These are phyloP conservation scores for Trogon surrucura DNA, from an alignment of 2,113 vertebrate species.

Conservation along the genomic window DNA sequence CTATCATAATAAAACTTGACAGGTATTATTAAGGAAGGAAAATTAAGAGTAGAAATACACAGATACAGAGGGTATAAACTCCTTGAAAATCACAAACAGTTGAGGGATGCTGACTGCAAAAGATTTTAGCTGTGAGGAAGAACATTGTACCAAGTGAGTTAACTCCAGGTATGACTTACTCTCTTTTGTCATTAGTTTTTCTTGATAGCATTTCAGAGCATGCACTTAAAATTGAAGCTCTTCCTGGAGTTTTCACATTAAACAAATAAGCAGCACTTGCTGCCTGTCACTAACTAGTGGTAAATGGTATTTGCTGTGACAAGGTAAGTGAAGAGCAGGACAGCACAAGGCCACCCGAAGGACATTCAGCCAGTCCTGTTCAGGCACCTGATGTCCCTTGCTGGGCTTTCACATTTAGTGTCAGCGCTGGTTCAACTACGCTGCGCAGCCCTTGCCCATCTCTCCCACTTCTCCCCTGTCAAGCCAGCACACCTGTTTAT, in stretches of 20 bases:
- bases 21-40: not conserved
- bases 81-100: not conserved
- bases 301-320: not conserved
- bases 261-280: not conserved
- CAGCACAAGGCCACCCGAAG: not conserved
- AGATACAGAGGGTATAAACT: not conserved
- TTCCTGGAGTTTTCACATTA: not conserved
- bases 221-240: not conserved
- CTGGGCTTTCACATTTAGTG: not conserved
- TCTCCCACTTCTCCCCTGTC: not conserved
- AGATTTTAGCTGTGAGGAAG: not conserved
- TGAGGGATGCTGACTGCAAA: not conserved
- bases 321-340: not conserved
- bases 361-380: not conserved
- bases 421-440: not conserved
- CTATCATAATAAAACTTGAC: not conserved
- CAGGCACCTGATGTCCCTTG: not conserved
- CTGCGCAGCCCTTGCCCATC: fast-evolving
- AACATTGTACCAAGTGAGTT: not conserved
- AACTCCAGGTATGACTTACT: not conserved
- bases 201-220: not conserved
- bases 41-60: not conserved
- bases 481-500: not conserved
- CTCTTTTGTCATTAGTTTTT: not conserved
- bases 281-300: not conserved